phyloP scores from a whole-genome alignment of 2,113 vertebrate genomes.

The Myrmophylax atrothorax region DNA sequence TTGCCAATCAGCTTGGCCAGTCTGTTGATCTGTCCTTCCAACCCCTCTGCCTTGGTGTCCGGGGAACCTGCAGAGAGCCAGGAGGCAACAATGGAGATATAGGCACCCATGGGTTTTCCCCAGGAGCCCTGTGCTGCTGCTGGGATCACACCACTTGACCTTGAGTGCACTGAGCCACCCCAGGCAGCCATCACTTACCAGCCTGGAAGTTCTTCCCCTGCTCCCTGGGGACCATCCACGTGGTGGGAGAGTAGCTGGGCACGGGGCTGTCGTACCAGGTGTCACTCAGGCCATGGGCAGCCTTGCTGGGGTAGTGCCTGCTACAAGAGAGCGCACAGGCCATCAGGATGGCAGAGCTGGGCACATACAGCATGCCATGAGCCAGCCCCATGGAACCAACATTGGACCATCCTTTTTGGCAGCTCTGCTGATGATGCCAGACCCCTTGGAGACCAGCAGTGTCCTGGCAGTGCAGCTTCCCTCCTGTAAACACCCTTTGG shows the following conservation, averaged over 20 bases:
- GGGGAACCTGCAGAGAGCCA: slow-evolving; percentile 60
- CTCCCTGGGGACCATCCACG: slow-evolving; percentile 80
- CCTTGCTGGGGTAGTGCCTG: slow-evolving; percentile 84
- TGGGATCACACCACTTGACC: rapidly evolving
- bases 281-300: slow-evolving; percentile 72
- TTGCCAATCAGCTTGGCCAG: slow-evolving; percentile 91
- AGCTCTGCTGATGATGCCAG: background rate
- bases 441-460: background rate
- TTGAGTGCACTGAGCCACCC: background rate
- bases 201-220: slow-evolving; percentile 79
- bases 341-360: background rate
- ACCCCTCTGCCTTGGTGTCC: slow-evolving; percentile 86
- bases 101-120: rapidly evolving
- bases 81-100: background rate
- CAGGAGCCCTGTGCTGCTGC: rapidly evolving
- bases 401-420: background rate
- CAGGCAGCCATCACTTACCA: slow-evolving; percentile 64
- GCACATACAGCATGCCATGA: rapidly evolving
- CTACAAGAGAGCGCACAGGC: background rate
- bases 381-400: rapidly evolving
- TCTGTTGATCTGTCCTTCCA: slow-evolving; percentile 91
- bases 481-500: background rate
- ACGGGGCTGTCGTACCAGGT: slow-evolving; percentile 75
- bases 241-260: slow-evolving; percentile 80
- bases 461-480: background rate